Conservation (phyloP, 2,797 vertebrate species). For the Rhincodon typus region DNA sequence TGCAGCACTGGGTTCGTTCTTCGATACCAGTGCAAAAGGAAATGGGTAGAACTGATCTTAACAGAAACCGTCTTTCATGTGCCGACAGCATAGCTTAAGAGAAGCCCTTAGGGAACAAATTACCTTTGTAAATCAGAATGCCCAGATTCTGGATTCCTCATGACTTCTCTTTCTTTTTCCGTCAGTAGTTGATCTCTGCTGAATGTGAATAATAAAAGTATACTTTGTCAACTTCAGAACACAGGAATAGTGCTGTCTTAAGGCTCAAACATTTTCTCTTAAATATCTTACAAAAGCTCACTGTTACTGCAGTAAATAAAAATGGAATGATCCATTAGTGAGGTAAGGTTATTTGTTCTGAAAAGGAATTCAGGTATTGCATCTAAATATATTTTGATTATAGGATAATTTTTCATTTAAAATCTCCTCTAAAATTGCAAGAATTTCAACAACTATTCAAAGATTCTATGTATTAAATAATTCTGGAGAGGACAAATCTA, state of each 20-base stretch:
- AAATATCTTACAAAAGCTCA: neutral
- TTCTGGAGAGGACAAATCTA: neutral
- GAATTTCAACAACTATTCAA: neutral
- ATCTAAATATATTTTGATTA: neutral
- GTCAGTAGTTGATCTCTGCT: neutral
- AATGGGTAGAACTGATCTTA: slow-evolving; percentile 21
- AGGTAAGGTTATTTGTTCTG: neutral
- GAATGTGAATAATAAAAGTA: neutral
- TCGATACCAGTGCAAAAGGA: neutral
- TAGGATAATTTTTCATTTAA: neutral
- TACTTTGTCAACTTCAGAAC: slow-evolving; percentile 6
- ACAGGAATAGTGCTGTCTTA: neutral
- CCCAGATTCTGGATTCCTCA: neutral
- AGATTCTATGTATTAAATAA: neutral
- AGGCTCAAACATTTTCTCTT: neutral
- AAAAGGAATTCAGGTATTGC: neutral
- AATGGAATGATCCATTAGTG: neutral
- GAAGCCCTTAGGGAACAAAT: neutral
- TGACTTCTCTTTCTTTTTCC: neutral
- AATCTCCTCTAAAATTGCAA: neutral
- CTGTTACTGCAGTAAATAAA: neutral
- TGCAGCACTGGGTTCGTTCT: neutral
- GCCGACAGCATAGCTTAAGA: slow-evolving; percentile 11
- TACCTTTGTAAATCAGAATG: slow-evolving; percentile 21
- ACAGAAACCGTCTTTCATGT: slow-evolving; percentile 26